A percentile compares a stretch with the other conserved stretches of the same genome.
Evolutionary conservation across 2,113 vertebrate species (phyloP).

Genomic region (Mesocricetus auratus): DNA sequence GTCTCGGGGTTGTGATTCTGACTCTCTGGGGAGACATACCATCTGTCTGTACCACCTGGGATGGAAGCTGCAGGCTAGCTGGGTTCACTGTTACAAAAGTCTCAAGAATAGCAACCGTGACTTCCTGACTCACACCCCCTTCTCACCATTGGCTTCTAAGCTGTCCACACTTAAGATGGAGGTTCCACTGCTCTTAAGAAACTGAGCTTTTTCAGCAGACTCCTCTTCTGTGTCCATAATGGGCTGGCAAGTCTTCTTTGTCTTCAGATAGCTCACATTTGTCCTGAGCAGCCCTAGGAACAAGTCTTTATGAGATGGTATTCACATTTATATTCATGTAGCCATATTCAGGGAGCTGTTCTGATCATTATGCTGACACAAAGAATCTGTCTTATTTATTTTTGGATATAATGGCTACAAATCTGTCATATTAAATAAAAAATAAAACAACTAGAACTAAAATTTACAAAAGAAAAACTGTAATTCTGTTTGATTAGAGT

Average conservation of each 20-base stretch:
- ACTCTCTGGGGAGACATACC: not conserved
- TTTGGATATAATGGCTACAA: not conserved
- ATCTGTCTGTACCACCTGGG: not conserved
- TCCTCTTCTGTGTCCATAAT: constrained; percentile 85
- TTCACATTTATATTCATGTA: not conserved
- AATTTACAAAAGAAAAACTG: constrained; percentile 53
- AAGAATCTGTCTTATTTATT: not conserved
- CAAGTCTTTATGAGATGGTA: constrained; percentile 32
- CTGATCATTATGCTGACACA: not conserved
- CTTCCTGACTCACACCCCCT: not conserved
- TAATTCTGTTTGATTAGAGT: not conserved
- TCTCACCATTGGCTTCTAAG: constrained; percentile 91
- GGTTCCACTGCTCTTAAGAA: constrained; percentile 78
- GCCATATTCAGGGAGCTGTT: constrained; percentile 2
- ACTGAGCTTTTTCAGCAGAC: constrained; percentile 72
- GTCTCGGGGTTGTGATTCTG: constrained; percentile 44
- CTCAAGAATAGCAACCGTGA: not conserved
- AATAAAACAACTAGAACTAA: not conserved
- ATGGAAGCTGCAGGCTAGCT: not conserved
- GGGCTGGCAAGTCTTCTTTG: constrained; percentile 84
- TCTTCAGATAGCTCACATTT: constrained; percentile 89
- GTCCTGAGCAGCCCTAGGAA: constrained; percentile 83
- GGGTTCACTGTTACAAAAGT: not conserved
- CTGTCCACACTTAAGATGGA: constrained; percentile 87
- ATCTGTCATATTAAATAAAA: constrained; percentile 45